Evolutionary conservation across 2,797 vertebrate genomes (phyloP), one percentile per base, ranked within the genome.

Genomic region (Sebastiscus tertius): DNA sequence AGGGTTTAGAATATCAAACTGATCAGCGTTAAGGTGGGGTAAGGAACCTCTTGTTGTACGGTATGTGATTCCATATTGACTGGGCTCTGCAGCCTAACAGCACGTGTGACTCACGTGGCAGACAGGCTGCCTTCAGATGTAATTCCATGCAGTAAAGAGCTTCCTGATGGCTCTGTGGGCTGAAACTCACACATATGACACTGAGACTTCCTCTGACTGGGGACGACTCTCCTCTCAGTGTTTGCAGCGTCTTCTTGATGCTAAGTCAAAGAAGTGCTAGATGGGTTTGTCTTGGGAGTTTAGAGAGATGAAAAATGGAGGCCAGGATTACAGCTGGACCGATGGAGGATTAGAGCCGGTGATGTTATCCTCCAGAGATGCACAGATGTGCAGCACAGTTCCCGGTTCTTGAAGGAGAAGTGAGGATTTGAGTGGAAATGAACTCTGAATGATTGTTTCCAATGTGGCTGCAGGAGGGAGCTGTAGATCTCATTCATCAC

Each of bases 321-420:
- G 33, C 36, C 77, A 36, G 75, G 65, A 78, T 73, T 79, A 68
- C 78, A 88, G 89, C 84, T 84, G 89, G 82, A 75, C 69, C 14
- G 64, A 56, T 22, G 42, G 69, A 78, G 82, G 89, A 83, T 77
- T 72, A 66, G 46, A 77, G 73, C 55, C 22, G 6, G 77, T 78
- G 83, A 88, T 92, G 86, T 88, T 74, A 87, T 88, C 82, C 84
- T 88, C 81, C 76, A 86, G 87, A 91, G 82, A 85, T 85, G 85
- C 73, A 82, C 91, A 89, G 82, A 92, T 92, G 90, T 91, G 81
- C 84, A 14, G 82, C 80, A 14, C 75, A 31, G 75, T 46, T 87
- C 79, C 83, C 87, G 64, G 22, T 68, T 85, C 61, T 55, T 12
- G 64, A 36, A 65, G 75, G 70, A 80, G 82, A 58, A 33, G 63